Evolutionary conservation across 2,888 invertebrate species (phyloP).

Genomic region (Craniophora ligustri): DNA sequence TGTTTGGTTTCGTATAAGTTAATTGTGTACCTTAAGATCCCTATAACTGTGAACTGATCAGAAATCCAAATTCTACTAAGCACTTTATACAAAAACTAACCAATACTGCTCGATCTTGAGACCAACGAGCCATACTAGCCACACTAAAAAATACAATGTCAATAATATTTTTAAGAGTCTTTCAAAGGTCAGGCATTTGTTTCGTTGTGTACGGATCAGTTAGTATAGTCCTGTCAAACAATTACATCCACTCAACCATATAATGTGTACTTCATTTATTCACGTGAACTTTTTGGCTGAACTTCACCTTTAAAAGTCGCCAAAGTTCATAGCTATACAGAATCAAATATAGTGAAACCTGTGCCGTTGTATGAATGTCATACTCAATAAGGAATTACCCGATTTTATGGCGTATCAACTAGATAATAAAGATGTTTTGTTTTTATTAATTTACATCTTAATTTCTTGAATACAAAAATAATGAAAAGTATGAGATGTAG

Average conservation of each 20-base stretch:
- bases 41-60: too few species aligned
- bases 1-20: too few species aligned
- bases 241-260: constrained; percentile 27
- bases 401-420: constrained; percentile 11
- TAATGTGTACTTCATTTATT: constrained; percentile 35
- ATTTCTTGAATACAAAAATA: background rate
- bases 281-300: constrained; percentile 51
- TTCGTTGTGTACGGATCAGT: constrained; percentile 21
- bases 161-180: background rate
- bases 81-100: too few species aligned
- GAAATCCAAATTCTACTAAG: too few species aligned
- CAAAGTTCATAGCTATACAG: constrained; percentile 31
- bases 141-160: background rate
- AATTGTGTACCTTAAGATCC: too few species aligned
- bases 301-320: constrained; percentile 55
- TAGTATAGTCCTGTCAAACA: constrained; percentile 38
- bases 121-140: too few species aligned
- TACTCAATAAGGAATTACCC: constrained; percentile 30
- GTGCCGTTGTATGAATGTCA: constrained; percentile 13
- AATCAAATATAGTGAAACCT: constrained; percentile 26
- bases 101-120: too few species aligned
- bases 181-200: constrained; percentile 20
- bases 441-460: constrained; percentile 2
- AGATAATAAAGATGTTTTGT: constrained; percentile 8
- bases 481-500: background rate